Conservation (phyloP, 1,140 invertebrate genomes). For the Apocrypta bakeri region DNA sequence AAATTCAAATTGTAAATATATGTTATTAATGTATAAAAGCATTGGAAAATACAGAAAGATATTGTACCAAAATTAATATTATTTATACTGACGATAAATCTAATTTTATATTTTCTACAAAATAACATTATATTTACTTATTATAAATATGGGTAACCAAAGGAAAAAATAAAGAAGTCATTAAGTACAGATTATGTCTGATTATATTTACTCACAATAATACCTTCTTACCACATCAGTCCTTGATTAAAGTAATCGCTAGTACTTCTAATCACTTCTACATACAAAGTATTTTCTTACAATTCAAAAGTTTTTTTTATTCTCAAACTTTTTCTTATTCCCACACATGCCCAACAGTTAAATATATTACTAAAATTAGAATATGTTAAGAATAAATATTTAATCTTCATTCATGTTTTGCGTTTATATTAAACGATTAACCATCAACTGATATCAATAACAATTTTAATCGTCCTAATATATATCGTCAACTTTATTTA, state of each 20-base stretch:
- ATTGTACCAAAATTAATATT: neutral
- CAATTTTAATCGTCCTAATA: constrained; percentile 53
- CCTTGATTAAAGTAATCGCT: constrained; percentile 53
- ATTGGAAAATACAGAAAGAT: neutral
- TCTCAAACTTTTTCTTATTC: constrained; percentile 33
- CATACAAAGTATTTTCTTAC: constrained; percentile 54
- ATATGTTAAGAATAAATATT: constrained; percentile 66
- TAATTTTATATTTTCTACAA: constrained; percentile 4
- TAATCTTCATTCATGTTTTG: constrained; percentile 64
- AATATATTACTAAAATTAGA: constrained; percentile 57
- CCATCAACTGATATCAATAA: constrained; percentile 60
- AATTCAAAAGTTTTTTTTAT: constrained; percentile 41
- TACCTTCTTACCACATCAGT: constrained; percentile 58
- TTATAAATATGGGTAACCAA: constrained; percentile 19
- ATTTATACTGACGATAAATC: neutral
- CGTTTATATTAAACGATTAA: constrained; percentile 60
- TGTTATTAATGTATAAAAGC: neutral
- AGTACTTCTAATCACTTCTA: constrained; percentile 53
- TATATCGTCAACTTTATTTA: constrained; percentile 44
- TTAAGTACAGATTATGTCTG: constrained; percentile 57
- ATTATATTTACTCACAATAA: constrained; percentile 61
- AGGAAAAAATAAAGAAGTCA: constrained; percentile 34
- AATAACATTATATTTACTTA: constrained; percentile 12
- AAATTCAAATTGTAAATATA: constrained; percentile 38
- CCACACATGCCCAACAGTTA: constrained; percentile 46